Evolutionary conservation across 2,797 vertebrate genomes (phyloP), one percentile per base, ranked within the genome.

Genomic region (Aythya fuligula): DNA sequence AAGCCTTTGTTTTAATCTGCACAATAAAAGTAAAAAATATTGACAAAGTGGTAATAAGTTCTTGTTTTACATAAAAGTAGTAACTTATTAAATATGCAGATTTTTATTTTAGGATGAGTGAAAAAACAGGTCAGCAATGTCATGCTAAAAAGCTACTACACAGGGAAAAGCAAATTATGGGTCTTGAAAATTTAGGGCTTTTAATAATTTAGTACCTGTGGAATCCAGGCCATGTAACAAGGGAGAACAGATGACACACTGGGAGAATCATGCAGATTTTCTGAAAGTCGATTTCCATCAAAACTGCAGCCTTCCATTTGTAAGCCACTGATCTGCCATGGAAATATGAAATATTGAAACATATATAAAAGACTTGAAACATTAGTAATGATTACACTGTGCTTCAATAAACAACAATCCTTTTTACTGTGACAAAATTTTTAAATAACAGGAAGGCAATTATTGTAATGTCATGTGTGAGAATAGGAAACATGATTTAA

Each of bases 151-250:
- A 90, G 43, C 79, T 84, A 76, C 25, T 85, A 65, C 56, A 93
- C n/a, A 95, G 70, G 85, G 94, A 88, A 96, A 85, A 65, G 41
- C 8, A 85, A 93, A 94, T 61, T 92, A 83, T 16, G 57, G 58
- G 88, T 79, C 78, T 94, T 90, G 84, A 91, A 96, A 90, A 60
- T 92, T 96, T 88, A 71, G 43, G 25, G 38, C 5, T 57, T 54
- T 97, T 92, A 96, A 97, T 95, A 96, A 92, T 84, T 89, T 78
- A 92, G 80, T 98, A 99, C 99, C 98, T 99, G 99, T 96, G 98
- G 97, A 96, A 99, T 99, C 99, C 99, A 99, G 98, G 99, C 99
- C 98, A 99, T 99, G 96, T 98, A 98, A 96, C 99, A 99, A 41
- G 98, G 95, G 11, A 98, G 99, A 67, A 99, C 98, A 8, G 98